Evolutionary conservation across 2,797 vertebrate species (phyloP).

Genomic region (Schizothorax lantsangensis): DNA sequence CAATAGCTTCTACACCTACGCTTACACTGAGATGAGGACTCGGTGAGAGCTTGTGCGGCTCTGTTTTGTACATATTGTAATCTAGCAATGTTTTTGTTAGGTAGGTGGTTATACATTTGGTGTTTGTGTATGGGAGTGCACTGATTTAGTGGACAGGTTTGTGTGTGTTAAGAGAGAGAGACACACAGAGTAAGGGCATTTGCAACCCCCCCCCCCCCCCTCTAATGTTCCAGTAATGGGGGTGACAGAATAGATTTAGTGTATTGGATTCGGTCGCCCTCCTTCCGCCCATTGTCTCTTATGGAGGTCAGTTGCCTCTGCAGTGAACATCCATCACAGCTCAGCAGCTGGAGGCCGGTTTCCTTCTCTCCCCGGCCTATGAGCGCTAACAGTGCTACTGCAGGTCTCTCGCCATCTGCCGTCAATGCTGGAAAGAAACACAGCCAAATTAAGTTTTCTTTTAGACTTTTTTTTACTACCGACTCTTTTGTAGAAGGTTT

Average conservation of each 20-base stretch:
- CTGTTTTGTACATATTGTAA: constrained; percentile 5
- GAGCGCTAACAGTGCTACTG: constrained; percentile 70
- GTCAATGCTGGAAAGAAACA: constrained; percentile 33
- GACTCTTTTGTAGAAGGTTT: background rate
- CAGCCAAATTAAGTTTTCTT: constrained; percentile 51
- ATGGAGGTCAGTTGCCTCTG: constrained; percentile 78
- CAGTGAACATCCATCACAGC: constrained; percentile 81
- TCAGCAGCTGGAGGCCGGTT: constrained; percentile 74
- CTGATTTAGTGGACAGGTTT: constrained; percentile 31
- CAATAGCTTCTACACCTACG: background rate
- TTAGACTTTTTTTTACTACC: constrained; percentile 6
- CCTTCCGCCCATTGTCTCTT: constrained; percentile 56
- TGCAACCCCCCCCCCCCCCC: constrained; percentile 12
- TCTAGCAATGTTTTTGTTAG: constrained; percentile 1
- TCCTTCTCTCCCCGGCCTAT: constrained; percentile 70
- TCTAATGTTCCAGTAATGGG: constrained; percentile 54
- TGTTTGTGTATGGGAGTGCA: background rate
- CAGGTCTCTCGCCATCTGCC: constrained; percentile 76
- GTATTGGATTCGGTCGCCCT: constrained; percentile 42
- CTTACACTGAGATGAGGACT: constrained; percentile 1
- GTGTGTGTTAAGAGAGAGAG: constrained; percentile 35
- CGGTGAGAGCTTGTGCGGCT: background rate
- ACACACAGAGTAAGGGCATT: constrained; percentile 38
- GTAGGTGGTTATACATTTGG: background rate
- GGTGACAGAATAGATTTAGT: constrained; percentile 58